phyloP scores from a whole-genome alignment of 1,140 invertebrate genomes.

The Scaptomyza montana region DNA sequence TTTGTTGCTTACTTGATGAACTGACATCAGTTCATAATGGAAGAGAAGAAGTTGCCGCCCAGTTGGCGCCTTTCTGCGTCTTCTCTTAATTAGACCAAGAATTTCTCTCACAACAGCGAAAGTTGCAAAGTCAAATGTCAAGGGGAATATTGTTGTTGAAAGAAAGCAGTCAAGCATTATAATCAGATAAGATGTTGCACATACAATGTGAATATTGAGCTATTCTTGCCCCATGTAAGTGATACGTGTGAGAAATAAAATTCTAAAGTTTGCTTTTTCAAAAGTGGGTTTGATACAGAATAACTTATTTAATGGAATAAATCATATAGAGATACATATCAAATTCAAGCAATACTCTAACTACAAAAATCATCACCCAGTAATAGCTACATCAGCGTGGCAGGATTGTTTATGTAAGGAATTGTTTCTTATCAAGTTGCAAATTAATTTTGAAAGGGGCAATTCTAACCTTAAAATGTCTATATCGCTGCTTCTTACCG shows the following conservation, averaged over 20 bases:
- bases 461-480: too few relatives aligned
- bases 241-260: conserved; percentile 37
- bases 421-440: too few relatives aligned
- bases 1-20: conserved; percentile 29
- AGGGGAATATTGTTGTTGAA: conserved; percentile 6
- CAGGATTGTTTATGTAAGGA: too few relatives aligned
- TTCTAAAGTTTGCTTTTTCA: neutral
- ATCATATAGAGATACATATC: too few relatives aligned
- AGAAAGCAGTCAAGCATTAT: conserved; percentile 11
- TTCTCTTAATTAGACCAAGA: conserved; percentile 65
- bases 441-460: too few relatives aligned
- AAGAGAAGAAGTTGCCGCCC: conserved; percentile 18
- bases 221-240: conserved; percentile 1
- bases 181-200: conserved; percentile 14
- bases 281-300: too few relatives aligned
- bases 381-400: too few relatives aligned
- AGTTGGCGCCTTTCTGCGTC: conserved; percentile 60
- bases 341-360: neutral
- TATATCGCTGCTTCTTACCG: too few relatives aligned
- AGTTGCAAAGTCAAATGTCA: conserved; percentile 19
- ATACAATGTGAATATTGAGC: neutral
- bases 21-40: conserved; percentile 28
- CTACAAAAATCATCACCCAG: too few relatives aligned
- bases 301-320: too few relatives aligned
- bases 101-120: conserved; percentile 26